Conservation (phyloP, 2,888 invertebrate species). For the Drosophila meridionalis region DNA sequence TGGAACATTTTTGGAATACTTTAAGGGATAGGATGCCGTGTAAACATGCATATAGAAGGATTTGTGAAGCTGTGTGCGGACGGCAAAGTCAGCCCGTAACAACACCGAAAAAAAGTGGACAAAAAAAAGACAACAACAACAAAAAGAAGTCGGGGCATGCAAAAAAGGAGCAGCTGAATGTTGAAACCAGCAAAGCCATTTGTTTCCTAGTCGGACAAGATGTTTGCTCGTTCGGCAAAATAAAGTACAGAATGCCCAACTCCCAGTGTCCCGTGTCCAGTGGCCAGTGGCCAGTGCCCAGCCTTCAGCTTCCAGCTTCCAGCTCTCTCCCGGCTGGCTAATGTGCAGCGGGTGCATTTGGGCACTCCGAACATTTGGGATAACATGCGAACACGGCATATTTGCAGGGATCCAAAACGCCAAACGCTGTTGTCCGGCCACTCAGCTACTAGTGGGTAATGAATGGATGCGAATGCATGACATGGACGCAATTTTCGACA, state of each 20-base stretch:
- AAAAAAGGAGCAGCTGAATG: slow-evolving; percentile 74
- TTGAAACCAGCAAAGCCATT: slow-evolving; percentile 83
- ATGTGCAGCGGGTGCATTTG: slow-evolving; percentile 60
- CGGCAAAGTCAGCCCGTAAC: slow-evolving; percentile 41
- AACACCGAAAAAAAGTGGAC: slow-evolving; percentile 22
- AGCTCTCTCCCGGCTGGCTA: slow-evolving; percentile 26
- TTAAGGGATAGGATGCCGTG: slow-evolving; percentile 21
- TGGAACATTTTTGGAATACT: slow-evolving; percentile 28
- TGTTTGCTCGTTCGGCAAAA: slow-evolving; percentile 83
- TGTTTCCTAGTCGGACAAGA: slow-evolving; percentile 84
- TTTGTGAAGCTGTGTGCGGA: slow-evolving; percentile 53
- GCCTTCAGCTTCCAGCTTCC: neutral
- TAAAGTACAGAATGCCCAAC: slow-evolving; percentile 76
- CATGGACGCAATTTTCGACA: slow-evolving; percentile 79
- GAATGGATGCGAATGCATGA: slow-evolving; percentile 78
- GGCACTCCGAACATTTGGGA: slow-evolving; percentile 77
- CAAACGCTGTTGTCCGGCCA: slow-evolving; percentile 75
- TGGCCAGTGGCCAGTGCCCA: neutral
- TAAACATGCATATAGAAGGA: slow-evolving; percentile 41
- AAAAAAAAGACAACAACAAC: neutral
- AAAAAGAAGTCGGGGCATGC: slow-evolving; percentile 25
- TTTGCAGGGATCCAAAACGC: slow-evolving; percentile 80
- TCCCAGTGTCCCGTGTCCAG: neutral
- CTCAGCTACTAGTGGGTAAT: slow-evolving; percentile 69
- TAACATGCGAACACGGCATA: slow-evolving; percentile 81